Conservation (phyloP, 2,113 vertebrate species). For the Pedionomus torquatus region DNA sequence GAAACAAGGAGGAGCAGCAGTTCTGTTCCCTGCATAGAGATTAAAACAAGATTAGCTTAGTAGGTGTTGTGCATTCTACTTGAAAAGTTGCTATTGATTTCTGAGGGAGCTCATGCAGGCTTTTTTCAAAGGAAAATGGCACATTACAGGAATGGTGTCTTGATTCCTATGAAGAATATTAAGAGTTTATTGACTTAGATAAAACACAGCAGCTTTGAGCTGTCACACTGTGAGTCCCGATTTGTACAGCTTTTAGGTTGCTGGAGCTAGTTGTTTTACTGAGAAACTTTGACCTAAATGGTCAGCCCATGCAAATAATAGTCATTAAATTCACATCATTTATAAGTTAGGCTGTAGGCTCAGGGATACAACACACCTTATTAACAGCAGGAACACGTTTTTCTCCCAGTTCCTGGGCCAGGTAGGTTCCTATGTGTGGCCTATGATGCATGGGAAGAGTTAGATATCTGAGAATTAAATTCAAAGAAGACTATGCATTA, state of each 20-base stretch:
- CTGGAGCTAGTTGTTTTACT: background rate
- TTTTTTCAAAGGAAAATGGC: background rate
- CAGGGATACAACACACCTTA: background rate
- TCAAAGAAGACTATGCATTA: background rate
- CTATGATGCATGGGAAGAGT: rapidly evolving
- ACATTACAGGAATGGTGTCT: background rate
- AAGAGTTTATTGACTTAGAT: background rate
- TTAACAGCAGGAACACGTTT: rapidly evolving
- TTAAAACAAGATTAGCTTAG: background rate
- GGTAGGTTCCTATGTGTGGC: background rate
- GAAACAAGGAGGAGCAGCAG: background rate
- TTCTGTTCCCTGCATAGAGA: background rate
- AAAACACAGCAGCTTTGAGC: background rate
- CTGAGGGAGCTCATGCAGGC: background rate
- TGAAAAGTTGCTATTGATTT: constrained; percentile 10
- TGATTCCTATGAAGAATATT: background rate
- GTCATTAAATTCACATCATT: background rate
- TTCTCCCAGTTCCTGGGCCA: background rate
- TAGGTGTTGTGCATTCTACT: background rate
- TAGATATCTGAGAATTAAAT: background rate
- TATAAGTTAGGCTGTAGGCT: background rate
- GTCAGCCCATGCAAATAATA: background rate
- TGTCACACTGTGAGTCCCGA: background rate
- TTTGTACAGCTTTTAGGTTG: background rate
- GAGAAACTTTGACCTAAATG: background rate